phyloP scores from a whole-genome alignment of 2,113 vertebrate genomes.

The Cyphomyrus discorhynchus region DNA sequence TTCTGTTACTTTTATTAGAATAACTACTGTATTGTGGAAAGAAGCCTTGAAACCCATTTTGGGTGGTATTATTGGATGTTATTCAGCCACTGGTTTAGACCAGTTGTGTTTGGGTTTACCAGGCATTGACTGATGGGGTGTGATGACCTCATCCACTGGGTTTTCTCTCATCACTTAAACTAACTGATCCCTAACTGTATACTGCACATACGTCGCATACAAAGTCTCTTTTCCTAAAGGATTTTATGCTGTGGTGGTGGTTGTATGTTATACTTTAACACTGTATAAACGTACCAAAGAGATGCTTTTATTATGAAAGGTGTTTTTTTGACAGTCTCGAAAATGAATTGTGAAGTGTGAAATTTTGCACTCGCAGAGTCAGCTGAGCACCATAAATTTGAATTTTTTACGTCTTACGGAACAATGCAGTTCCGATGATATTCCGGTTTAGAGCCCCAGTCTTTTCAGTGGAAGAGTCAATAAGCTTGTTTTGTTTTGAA shows the following conservation, averaged over 20 bases:
- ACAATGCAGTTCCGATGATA: not conserved
- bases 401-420: not conserved
- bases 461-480: not conserved
- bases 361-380: not conserved
- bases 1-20: not conserved
- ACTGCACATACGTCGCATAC: not conserved
- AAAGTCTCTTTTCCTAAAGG: not conserved
- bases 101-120: not conserved
- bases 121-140: not conserved
- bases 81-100: not conserved
- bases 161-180: not conserved
- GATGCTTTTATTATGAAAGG: not conserved
- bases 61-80: not conserved
- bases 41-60: not conserved
- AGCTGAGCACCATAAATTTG: not conserved
- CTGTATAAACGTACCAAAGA: not conserved
- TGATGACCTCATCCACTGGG: not conserved
- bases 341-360: not conserved
- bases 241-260: not conserved
- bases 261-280: not conserved
- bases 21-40: not conserved
- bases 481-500: conserved; percentile 19
- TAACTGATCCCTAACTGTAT: not conserved
- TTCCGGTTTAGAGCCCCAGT: not conserved
- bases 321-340: not conserved